Base-by-base conservation (phyloP, 2,888 invertebrate species). In the Drosophila anomalipes region DNA sequence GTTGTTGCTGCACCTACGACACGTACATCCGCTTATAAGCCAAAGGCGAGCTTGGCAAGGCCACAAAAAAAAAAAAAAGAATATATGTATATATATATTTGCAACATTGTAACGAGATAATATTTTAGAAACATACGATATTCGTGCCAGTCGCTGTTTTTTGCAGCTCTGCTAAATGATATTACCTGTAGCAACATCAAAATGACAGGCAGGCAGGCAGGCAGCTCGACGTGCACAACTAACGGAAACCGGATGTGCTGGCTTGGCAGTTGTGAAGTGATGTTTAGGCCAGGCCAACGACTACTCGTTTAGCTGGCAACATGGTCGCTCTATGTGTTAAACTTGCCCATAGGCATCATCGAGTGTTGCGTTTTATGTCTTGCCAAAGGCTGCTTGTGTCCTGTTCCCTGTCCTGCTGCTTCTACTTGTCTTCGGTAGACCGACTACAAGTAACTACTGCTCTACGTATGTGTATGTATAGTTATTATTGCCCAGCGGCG, bases 241-340 rank as follows among this genome's bases (percentile, higher is more conserved):
- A 89, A 86, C 90, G 86, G 90, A 88, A 86, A 86, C 90, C 79
- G 86, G 86, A 86, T 90, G 86, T 88, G 86, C 86, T 90, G 81
- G 89, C 89, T 89, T 90, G 90, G 89, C 90, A 88, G 90, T 86
- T 88, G 81, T 81, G 83, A 86, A 86, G 86, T 83, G 83, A 86
- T 83, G 86, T 86, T 85, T 81, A 77, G 90, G 73, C 88, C 81
- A 78, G 69, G 74, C 77, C 80, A 61, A 68, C 61, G 44, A 37
- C 47, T 39, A 39, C 68, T 47, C 59, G 59, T 57, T 65, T 65
- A 14, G 52, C 30, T 37, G 63, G 47, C 47, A 64, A 67, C 67
- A 60, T 28, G 52, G 37, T 28, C 74, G 47, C 59, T 68, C 47
- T 51, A 79, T 72, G 88, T 87, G 79, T 77, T 66, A 81, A 81